Percentiles rank a stretch among this genome's conserved stretches.
These are phyloP conservation scores for Drosophila longiperda DNA, from an alignment of 2,888 invertebrate species.

Conservation along the genomic window DNA sequence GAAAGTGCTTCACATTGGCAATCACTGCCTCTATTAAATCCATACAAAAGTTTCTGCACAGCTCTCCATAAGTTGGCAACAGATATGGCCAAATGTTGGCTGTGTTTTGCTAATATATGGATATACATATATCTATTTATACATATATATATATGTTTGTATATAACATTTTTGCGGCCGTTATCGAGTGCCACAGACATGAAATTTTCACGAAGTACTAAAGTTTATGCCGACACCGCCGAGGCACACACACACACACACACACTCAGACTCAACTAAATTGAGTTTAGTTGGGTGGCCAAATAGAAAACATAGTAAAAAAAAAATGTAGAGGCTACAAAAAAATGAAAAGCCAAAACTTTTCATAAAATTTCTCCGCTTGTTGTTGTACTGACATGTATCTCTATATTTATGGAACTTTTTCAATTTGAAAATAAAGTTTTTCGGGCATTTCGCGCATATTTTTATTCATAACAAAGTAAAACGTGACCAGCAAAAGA, in stretches of 20 bases:
- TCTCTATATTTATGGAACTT: slow-evolving; percentile 79
- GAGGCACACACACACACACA: slow-evolving; percentile 17
- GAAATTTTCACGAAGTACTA: slow-evolving; percentile 76
- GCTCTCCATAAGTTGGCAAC: slow-evolving; percentile 61
- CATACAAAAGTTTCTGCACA: slow-evolving; percentile 55
- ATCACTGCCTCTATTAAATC: slow-evolving; percentile 61
- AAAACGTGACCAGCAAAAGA: slow-evolving; percentile 61
- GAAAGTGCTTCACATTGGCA: slow-evolving; percentile 34
- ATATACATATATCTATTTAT: slow-evolving; percentile 12
- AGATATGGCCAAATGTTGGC: slow-evolving; percentile 60
- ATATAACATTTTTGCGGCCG: slow-evolving; percentile 64
- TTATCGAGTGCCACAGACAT: slow-evolving; percentile 78
- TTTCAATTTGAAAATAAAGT: slow-evolving; percentile 79
- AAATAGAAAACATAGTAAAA: slow-evolving; percentile 43
- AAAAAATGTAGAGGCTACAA: background rate
- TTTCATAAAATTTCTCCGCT: slow-evolving; percentile 45
- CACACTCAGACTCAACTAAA: slow-evolving; percentile 39
- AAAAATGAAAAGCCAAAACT: slow-evolving; percentile 54
- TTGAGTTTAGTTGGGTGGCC: slow-evolving; percentile 66
- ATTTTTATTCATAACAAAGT: slow-evolving; percentile 79
- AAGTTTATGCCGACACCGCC: slow-evolving; percentile 70
- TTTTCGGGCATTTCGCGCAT: slow-evolving; percentile 67
- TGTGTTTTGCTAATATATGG: slow-evolving; percentile 4
- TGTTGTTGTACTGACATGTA: slow-evolving; percentile 41
- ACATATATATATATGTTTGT: background rate